Evolutionary conservation across 92 coral and sea anemone genomes (phyloP).

Genomic region (Porites divaricata): DNA sequence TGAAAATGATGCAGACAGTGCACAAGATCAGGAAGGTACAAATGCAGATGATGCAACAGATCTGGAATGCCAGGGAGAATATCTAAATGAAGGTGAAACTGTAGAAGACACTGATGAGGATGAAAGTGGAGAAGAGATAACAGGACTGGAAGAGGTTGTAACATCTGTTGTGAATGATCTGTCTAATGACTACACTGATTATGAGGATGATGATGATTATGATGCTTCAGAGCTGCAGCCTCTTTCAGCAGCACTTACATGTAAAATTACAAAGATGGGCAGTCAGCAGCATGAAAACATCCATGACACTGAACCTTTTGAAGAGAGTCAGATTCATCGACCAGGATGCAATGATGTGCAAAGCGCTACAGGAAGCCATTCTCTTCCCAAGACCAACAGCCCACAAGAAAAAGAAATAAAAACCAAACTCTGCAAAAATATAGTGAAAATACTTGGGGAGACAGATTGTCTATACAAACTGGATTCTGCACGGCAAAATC

Average conservation of each 20-base stretch:
- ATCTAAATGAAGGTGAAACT: constrained; percentile 9
- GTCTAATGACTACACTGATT: constrained; percentile 20
- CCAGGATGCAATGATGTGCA: too few species aligned
- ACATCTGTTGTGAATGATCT: constrained; percentile 18
- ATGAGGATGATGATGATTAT: constrained; percentile 12
- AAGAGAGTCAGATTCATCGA: too few species aligned
- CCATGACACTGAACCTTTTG: too few species aligned
- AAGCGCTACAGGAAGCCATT: too few species aligned
- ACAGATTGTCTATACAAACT: constrained; percentile 12
- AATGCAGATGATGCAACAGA: constrained; percentile 5
- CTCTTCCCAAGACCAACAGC: background rate
- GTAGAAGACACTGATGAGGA: constrained; percentile 16
- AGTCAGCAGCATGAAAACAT: too few species aligned
- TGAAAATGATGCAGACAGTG: constrained; percentile 1
- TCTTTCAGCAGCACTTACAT: constrained; percentile 9
- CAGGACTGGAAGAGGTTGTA: constrained; percentile 11
- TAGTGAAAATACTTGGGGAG: constrained; percentile 40
- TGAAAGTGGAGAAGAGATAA: constrained; percentile 30
- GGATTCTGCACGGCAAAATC: constrained; percentile 27
- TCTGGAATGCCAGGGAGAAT: constrained; percentile 13
- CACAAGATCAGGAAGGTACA: constrained; percentile 19
- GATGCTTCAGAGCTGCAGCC: constrained; percentile 22
- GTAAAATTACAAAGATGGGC: too few species aligned
- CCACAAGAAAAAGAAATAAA: constrained; percentile 10
- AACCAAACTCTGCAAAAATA: constrained; percentile 37